Base-by-base conservation (phyloP, 2,888 invertebrate genomes). In the Cryptocheilus praepositus region DNA sequence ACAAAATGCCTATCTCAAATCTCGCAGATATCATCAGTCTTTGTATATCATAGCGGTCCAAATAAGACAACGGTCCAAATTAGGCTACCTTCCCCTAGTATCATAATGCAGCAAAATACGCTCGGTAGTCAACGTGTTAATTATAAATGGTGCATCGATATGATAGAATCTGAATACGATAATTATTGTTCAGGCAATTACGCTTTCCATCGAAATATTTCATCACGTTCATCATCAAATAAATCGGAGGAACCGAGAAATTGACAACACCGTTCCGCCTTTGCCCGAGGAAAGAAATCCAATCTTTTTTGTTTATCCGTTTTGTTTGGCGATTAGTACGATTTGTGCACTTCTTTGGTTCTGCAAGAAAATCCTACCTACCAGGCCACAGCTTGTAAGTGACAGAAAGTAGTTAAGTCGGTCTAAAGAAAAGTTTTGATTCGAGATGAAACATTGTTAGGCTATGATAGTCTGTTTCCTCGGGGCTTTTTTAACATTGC, bases 231-330 rank as follows among this genome's bases (percentile, higher is more conserved):
- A 87, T 76, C 85, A 86, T 61, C 52, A 55, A 5, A 64, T 81
- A 16, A 81, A 81, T 55, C 70, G 70, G 7, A 51, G 16, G 2
- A 60, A 64, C 18, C 73, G 61, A 7, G 63, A 76, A 13, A 8
- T 65, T 4, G 70, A 86, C 55, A 58, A 75, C 0, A 59, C 64
- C 0, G 22, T 81, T 19, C 81, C 85, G 53, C n/a, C 64, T 0
- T 61, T 88, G 22, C 85, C 85, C 0, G 85, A 85, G 73, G 84
- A 87, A 59, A 77, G 68, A 54, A 84, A 86, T 74, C 74, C 78
- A 0, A 70, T 85, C 62, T 86, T 85, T 64, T 70, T 75, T 49
- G 58, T 82, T 11, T 86, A 86, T 70, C 83, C 84, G 4, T 13
- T 81, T 18, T 85, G 85, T 73, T 81, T 85, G 75, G 0, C 67